Evolutionary conservation across 2,888 invertebrate species (phyloP).

Genomic region (Dicyrtoma fusca): DNA sequence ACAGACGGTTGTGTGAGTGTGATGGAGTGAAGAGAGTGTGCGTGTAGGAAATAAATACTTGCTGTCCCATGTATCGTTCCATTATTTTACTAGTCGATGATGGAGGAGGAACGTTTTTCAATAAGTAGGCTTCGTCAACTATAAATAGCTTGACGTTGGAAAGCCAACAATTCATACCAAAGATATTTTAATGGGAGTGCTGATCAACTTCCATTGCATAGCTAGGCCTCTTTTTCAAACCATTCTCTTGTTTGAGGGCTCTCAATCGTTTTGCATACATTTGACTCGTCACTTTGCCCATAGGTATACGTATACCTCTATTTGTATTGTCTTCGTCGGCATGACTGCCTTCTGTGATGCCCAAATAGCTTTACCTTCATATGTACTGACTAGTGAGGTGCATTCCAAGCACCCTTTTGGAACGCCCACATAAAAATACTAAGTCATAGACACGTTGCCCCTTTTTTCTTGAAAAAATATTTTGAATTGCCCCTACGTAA

Average conservation of each 20-base stretch:
- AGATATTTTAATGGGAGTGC: slow-evolving; percentile 28
- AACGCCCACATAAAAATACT: neutral
- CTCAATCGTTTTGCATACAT: slow-evolving; percentile 11
- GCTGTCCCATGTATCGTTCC: too few species aligned
- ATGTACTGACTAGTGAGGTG: too few species aligned
- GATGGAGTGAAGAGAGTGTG: too few species aligned
- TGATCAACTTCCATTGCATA: slow-evolving; percentile 14
- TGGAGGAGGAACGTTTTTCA: slow-evolving; percentile 8
- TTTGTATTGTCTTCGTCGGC: neutral
- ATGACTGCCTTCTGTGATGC: neutral
- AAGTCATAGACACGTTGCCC: neutral
- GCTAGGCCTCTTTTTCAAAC: neutral
- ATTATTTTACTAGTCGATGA: too few species aligned
- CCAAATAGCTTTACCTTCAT: too few species aligned
- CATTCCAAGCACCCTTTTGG: neutral
- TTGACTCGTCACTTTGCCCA: neutral
- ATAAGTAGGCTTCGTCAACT: slow-evolving; percentile 42
- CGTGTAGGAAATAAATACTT: too few species aligned
- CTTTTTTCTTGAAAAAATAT: too few species aligned
- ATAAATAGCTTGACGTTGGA: slow-evolving; percentile 36
- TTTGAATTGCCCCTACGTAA: too few species aligned
- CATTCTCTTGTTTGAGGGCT: slow-evolving; percentile 4
- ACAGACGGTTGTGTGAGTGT: too few species aligned
- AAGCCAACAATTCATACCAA: slow-evolving; percentile 35
- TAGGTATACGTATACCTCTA: neutral